Conservation (phyloP, 1,140 invertebrate genomes). For the Drosophila navojoa region DNA sequence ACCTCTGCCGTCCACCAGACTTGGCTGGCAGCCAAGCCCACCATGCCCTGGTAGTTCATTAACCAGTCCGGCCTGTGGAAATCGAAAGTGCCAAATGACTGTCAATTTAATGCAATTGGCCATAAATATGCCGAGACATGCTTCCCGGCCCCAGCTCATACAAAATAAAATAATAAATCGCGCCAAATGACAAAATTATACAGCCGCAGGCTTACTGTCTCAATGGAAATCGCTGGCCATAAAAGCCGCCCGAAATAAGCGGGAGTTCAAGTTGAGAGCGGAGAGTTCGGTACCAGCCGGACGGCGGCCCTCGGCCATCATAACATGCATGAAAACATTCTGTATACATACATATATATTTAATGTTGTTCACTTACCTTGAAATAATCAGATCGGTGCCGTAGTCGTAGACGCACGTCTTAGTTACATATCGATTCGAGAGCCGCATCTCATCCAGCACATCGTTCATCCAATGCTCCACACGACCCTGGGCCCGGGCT, state of each 20-base stretch:
- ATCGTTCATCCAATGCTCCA: slow-evolving; percentile 96
- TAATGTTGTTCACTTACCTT: slow-evolving; percentile 76
- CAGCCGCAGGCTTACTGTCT: slow-evolving; percentile 52
- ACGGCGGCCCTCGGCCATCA: slow-evolving; percentile 9
- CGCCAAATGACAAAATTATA: slow-evolving; percentile 83
- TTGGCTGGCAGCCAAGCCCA: slow-evolving; percentile 92
- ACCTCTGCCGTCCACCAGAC: slow-evolving; percentile 98
- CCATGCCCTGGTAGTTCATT: slow-evolving; percentile 94
- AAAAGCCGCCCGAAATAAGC: slow-evolving; percentile 45
- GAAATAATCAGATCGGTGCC: slow-evolving; percentile 87
- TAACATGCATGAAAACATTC: slow-evolving; percentile 9
- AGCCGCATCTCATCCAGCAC: slow-evolving; percentile 92
- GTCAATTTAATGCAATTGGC: slow-evolving; percentile 83
- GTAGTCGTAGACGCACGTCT: slow-evolving; percentile 94
- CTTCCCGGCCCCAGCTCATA: slow-evolving; percentile 53
- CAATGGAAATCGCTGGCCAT: slow-evolving; percentile 76
- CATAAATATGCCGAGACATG: slow-evolving; percentile 75
- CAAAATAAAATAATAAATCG: slow-evolving; percentile 81
- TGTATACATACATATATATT: slow-evolving; percentile 45
- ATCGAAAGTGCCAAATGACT: slow-evolving; percentile 74
- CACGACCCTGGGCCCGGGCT: slow-evolving; percentile 87
- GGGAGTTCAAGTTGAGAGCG: neutral
- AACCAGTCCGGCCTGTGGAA: slow-evolving; percentile 89
- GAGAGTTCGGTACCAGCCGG: slow-evolving; percentile 3
- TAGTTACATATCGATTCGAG: slow-evolving; percentile 93